phyloP scores from a whole-genome alignment of 2,113 vertebrate species.

The Centropus unirufus region DNA sequence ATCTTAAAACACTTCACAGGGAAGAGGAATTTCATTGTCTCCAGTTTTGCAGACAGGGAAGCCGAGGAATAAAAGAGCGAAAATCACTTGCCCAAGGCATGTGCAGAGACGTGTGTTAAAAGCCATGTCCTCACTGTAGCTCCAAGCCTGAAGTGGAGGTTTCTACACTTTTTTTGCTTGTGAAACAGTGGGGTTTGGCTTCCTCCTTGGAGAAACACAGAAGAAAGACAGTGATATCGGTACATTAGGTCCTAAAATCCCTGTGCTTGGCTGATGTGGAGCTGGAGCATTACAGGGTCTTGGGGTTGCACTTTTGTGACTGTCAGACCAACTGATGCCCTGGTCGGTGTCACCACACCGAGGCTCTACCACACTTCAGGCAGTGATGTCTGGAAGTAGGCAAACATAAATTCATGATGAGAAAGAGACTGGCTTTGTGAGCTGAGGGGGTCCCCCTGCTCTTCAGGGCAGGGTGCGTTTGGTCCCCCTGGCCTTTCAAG shows the following conservation, averaged over 20 bases:
- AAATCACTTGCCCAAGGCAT: constrained; percentile 38
- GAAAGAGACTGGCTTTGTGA: background rate
- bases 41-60: constrained; percentile 12
- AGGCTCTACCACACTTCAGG: background rate
- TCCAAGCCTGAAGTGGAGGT: background rate
- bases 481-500: background rate
- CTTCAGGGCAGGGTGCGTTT: background rate
- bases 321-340: accelerated
- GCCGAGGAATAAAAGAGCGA: constrained; percentile 21
- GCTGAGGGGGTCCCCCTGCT: background rate
- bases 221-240: background rate
- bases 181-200: background rate
- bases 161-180: background rate
- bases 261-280: background rate
- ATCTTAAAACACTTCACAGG: background rate
- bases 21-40: background rate
- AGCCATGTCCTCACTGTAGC: background rate
- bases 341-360: background rate
- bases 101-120: constrained; percentile 1
- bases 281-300: background rate
- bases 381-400: background rate
- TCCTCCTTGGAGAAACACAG: background rate
- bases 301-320: accelerated
- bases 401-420: accelerated
- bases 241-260: background rate